A percentile compares a stretch with the other conserved stretches of the same genome.
Conservation (phyloP, 2,888 invertebrate genomes). For the Temnothorax unifasciatus region DNA sequence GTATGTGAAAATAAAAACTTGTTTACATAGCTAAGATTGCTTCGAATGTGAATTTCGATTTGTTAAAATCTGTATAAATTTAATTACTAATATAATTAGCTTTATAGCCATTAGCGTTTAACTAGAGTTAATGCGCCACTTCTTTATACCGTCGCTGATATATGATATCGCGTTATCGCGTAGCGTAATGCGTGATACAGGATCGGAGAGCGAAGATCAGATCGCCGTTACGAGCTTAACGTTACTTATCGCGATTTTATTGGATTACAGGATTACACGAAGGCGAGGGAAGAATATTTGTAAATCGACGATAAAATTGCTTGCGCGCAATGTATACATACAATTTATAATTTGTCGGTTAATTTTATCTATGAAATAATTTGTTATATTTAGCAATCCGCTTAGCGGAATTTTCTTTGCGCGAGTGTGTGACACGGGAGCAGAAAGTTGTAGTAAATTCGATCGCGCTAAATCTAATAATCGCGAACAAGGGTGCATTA, state of each 20-base stretch:
- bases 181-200: background rate
- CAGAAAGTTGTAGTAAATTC: constrained; percentile 16
- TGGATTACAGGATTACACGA: background rate
- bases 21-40: background rate
- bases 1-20: background rate
- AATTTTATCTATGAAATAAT: background rate
- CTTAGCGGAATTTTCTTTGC: constrained; percentile 23
- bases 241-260: constrained; percentile 18
- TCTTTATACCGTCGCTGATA: background rate
- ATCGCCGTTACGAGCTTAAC: background rate
- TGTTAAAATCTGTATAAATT: constrained; percentile 12
- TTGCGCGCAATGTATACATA: background rate
- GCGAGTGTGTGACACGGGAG: background rate
- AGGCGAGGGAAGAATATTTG: background rate
- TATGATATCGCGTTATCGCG: constrained; percentile 15
- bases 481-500: constrained; percentile 29
- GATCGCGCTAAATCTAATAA: constrained; percentile 39
- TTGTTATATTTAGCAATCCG: background rate
- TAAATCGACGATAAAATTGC: background rate
- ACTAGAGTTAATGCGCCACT: constrained; percentile 22
- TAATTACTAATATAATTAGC: constrained; percentile 22
- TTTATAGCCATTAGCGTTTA: constrained; percentile 33
- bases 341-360: background rate
- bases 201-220: background rate
- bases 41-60: constrained; percentile 4